A percentile compares a stretch with the other conserved stretches of the same genome.
These are phyloP conservation scores for Oenanthe oenanthe DNA, from an alignment of 2,113 vertebrate genomes.

Conservation along the genomic window DNA sequence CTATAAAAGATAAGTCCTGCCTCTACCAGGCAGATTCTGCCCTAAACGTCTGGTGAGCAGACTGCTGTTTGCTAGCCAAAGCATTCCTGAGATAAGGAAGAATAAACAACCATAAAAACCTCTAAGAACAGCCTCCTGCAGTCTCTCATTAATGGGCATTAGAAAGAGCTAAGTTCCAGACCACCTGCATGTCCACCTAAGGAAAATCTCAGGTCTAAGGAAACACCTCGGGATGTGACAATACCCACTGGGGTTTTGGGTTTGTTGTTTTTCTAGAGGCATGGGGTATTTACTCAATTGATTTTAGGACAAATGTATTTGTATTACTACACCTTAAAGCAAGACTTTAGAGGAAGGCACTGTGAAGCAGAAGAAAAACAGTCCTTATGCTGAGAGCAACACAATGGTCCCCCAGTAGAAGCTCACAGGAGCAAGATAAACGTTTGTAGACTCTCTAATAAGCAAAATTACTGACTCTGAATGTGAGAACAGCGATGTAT, in stretches of 20 bases:
- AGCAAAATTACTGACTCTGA: not conserved
- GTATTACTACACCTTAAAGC: not conserved
- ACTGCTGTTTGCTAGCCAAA: no score
- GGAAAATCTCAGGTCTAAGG: no score
- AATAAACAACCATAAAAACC: no score
- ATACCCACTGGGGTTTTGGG: accelerated
- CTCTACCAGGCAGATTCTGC: no score
- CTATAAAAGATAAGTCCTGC: no score
- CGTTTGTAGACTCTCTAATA: not conserved
- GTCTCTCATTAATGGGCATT: no score
- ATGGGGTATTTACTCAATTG: not conserved
- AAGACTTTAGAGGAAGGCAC: not conserved
- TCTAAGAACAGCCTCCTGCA: no score
- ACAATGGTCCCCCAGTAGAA: not conserved
- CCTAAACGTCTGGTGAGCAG: no score
- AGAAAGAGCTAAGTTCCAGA: no score
- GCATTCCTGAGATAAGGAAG: no score
- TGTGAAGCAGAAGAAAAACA: not conserved
- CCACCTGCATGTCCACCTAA: no score
- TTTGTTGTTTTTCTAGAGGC: not conserved
- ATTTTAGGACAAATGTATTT: not conserved
- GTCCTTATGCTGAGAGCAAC: not conserved
- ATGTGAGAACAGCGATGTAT: not conserved
- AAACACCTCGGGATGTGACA: no score
- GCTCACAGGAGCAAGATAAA: not conserved